Evolutionary conservation across 1,140 invertebrate species (phyloP).

Genomic region (Drosophila orosa): DNA sequence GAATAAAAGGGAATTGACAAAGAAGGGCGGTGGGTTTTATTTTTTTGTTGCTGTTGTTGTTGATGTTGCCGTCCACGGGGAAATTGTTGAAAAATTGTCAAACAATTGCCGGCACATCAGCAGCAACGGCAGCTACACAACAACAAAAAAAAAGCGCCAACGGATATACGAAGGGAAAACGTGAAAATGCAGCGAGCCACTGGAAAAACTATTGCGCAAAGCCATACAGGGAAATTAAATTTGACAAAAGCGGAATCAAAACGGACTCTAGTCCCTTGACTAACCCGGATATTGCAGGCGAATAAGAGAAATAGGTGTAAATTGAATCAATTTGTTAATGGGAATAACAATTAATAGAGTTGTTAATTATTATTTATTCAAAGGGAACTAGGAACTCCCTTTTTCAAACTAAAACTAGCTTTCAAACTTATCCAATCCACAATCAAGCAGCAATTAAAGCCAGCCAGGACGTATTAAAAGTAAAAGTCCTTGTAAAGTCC

Average conservation of each 20-base stretch:
- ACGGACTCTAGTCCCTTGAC: conserved; percentile 5
- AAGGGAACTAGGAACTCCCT: no score
- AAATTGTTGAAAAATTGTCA: conserved; percentile 81
- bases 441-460: background rate
- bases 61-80: conserved; percentile 57
- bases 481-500: background rate
- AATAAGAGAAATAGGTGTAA: background rate
- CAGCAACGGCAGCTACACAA: conserved; percentile 13
- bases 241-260: conserved; percentile 13
- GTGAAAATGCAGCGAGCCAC: conserved; percentile 7
- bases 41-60: no score
- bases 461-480: background rate
- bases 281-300: background rate
- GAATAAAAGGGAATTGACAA: conserved; percentile 48
- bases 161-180: conserved; percentile 10
- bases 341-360: no score
- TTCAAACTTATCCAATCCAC: no score
- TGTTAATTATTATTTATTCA: no score
- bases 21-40: conserved; percentile 23
- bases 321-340: background rate
- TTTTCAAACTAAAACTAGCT: no score
- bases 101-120: conserved; percentile 69
- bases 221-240: conserved; percentile 22
- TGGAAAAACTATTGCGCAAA: conserved; percentile 9
- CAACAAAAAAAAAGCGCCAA: background rate